Percentiles rank a stretch among this genome's conserved stretches.
Evolutionary conservation across 2,113 vertebrate species (phyloP).

Genomic region (Octodon degus): DNA sequence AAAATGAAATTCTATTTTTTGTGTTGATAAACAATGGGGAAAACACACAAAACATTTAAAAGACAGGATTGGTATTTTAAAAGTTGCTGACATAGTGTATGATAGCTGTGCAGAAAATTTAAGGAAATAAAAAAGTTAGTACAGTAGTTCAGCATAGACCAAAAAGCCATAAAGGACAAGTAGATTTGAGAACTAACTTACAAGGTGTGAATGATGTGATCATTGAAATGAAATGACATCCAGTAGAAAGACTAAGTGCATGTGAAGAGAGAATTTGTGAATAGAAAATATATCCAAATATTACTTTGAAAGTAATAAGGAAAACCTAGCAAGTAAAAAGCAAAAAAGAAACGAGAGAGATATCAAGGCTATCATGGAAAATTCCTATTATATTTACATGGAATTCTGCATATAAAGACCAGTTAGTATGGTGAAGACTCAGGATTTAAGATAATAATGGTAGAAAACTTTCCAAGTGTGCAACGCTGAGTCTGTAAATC

Average conservation of each 20-base stretch:
- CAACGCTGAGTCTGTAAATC: not conserved
- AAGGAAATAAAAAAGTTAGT: not conserved
- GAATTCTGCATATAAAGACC: not conserved
- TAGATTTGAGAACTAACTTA: conserved; percentile 21
- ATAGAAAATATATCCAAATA: not conserved
- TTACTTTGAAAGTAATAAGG: conserved; percentile 14
- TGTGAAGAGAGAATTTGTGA: conserved; percentile 15
- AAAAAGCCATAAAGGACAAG: not conserved
- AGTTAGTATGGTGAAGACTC: not conserved
- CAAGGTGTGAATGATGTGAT: not conserved
- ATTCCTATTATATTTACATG: not conserved
- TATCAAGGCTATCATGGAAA: not conserved
- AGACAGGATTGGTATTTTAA: not conserved
- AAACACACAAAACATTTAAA: not conserved
- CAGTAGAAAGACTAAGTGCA: not conserved
- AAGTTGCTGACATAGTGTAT: not conserved
- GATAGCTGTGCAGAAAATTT: not conserved
- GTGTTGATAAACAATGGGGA: not conserved
- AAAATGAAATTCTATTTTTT: not conserved
- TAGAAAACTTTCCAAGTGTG: not conserved
- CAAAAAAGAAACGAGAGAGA: not conserved
- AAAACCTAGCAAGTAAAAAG: not conserved
- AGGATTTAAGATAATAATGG: not conserved
- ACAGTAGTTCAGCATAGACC: not conserved
- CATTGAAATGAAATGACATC: not conserved